Conservation (phyloP, 2,888 invertebrate genomes). For the Callosobruchus maculatus region DNA sequence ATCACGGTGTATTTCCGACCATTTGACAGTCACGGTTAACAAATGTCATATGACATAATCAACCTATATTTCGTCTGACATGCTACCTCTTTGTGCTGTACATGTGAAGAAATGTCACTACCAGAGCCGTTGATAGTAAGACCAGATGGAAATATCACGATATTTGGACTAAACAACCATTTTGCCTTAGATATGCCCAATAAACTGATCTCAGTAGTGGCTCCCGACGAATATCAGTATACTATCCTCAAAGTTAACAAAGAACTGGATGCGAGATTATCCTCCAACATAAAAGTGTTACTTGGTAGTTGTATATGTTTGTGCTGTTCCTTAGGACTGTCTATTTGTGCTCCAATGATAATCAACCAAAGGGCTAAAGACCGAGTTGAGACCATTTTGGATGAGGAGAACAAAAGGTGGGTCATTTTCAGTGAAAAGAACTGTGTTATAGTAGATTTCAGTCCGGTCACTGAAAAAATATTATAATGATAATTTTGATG, state of each 20-base stretch:
- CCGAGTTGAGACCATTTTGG: conserved; percentile 24
- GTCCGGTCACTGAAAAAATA: too few relatives aligned
- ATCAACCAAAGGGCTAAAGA: conserved; percentile 27
- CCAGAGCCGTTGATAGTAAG: conserved; percentile 27
- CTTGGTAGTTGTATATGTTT: conserved; percentile 30
- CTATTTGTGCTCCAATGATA: conserved; percentile 29
- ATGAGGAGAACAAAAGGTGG: conserved; percentile 29
- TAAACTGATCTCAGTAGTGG: conserved; percentile 27
- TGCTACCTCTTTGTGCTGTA: neutral
- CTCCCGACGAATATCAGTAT: conserved; percentile 35
- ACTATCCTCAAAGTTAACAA: conserved; percentile 32
- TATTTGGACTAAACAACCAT: conserved; percentile 34
- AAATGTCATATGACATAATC: too few relatives aligned
- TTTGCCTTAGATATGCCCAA: conserved; percentile 30
- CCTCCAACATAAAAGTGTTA: conserved; percentile 26
- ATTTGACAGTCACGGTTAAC: too few relatives aligned
- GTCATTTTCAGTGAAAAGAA: too few relatives aligned
- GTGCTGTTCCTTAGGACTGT: conserved; percentile 34
- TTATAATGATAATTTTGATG: too few relatives aligned
- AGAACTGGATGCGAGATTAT: conserved; percentile 21
- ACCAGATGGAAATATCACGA: conserved; percentile 31
- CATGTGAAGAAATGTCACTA: neutral
- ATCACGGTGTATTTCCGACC: too few relatives aligned
- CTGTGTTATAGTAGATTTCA: too few relatives aligned
- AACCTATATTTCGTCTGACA: neutral